Percentiles rank a stretch among this genome's conserved stretches.
Evolutionary conservation across 2,113 vertebrate species (phyloP).

Genomic region (Theristicus caerulescens): DNA sequence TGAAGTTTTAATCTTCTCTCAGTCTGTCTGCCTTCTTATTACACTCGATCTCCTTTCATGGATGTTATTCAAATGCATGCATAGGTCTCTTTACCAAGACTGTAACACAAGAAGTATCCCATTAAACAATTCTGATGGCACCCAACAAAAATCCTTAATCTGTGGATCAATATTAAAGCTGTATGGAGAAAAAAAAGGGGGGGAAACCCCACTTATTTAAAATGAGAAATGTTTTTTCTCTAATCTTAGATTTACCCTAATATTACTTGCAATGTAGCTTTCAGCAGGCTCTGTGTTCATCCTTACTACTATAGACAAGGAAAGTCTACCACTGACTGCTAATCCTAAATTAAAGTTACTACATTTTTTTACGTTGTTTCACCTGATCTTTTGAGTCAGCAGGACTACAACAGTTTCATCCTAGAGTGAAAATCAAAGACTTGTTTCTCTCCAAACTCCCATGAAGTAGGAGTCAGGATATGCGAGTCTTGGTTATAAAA

Average conservation of each 20-base stretch:
- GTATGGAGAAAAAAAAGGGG: background rate
- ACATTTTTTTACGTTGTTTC: background rate
- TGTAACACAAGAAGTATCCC: background rate
- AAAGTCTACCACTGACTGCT: background rate
- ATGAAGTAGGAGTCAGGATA: background rate
- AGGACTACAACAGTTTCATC: background rate
- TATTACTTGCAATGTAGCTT: background rate
- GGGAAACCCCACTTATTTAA: background rate
- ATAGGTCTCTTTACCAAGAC: background rate
- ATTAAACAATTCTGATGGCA: background rate
- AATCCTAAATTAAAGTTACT: background rate
- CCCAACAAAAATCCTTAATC: background rate
- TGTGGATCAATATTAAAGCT: background rate
- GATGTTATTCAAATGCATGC: background rate
- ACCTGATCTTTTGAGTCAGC: background rate
- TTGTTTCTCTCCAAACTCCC: background rate
- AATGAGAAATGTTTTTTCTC: background rate
- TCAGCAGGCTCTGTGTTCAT: background rate
- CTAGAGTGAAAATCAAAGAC: background rate
- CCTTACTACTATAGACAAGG: background rate
- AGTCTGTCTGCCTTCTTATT: background rate
- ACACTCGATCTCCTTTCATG: background rate
- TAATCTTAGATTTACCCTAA: background rate
- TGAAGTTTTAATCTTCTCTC: constrained; percentile 25
- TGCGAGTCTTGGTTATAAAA: background rate